Evolutionary conservation across 2,888 invertebrate species (phyloP).

Genomic region (Dolichomitus sp.): DNA sequence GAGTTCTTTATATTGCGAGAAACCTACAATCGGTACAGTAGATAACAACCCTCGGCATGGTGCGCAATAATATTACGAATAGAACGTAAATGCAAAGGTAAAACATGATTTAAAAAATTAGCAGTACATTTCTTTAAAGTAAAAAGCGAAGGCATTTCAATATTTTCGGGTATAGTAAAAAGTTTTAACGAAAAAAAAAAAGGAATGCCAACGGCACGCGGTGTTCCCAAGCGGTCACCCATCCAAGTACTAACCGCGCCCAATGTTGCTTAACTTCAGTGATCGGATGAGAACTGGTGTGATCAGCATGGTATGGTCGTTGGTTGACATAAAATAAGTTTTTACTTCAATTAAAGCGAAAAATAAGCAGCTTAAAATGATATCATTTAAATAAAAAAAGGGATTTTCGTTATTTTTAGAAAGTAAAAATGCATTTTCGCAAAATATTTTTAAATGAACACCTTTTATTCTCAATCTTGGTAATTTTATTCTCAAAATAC

Average conservation of each 20-base stretch:
- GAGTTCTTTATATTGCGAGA: background rate
- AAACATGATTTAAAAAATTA: background rate
- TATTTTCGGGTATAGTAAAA: no score
- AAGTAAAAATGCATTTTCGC: no score
- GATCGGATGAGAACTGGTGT: no score
- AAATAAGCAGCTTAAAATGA: no score
- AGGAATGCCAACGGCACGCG: background rate
- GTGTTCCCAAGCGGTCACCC: slow-evolving; percentile 5
- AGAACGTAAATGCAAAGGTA: background rate
- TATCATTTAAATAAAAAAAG: no score
- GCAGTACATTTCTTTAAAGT: background rate
- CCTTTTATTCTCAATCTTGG: no score
- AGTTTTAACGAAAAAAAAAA: background rate
- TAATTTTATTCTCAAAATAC: no score
- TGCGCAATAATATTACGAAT: background rate
- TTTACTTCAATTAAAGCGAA: no score
- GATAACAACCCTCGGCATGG: background rate
- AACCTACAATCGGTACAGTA: background rate
- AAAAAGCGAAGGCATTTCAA: background rate
- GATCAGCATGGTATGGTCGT: no score
- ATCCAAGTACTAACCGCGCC: slow-evolving; percentile 5
- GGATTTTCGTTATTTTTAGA: no score
- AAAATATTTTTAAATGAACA: no score
- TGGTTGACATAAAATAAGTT: no score
- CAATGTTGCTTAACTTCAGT: background rate